Evolutionary conservation across 92 coral and sea anemone species (phyloP), one percentile per base, ranked within the genome.

Genomic region (Isaurus tuberculatus): DNA sequence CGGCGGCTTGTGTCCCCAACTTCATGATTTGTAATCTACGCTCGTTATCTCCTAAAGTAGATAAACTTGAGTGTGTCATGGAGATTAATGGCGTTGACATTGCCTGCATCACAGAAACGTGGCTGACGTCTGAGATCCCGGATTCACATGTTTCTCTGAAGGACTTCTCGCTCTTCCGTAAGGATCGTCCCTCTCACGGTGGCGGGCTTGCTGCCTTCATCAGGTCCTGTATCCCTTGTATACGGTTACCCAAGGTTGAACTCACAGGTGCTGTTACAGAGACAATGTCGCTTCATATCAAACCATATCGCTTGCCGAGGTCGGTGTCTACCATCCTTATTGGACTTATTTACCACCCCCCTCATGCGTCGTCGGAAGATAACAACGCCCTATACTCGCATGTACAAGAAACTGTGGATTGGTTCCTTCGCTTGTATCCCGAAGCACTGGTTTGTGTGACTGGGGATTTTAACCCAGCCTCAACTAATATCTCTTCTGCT

Each of bases 401-500:
- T 60, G 67, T 87, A 44, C 89, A 70, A 69, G 32, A 66, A 22
- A 57, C 42, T 29, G 79, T 49, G 14, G 79, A 86, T 79, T 9
- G 30, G 23, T 86, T 32, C 64, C n/a, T 71, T 57, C 27, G 20
- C 15, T 44, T 36, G 31, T 84, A 86, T 61, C 89, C 79, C 29
- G 85, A 86, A 14, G 42, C 75, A 58, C 42, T 86, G 66, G 79
- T 86, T 16, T 86, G 84, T 20, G 70, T 86, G 27, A 57, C 79
- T 11, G 89, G 89, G 55, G 89, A 79, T 48, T 79, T 79, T 55
- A 86, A 86, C 70, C 79, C 85, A 5, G n/a, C 75, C 28, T 86
- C 89, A 25, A 55, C 25, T 17, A 55, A 55, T 22, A 72, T 72
- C 79, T 32, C 49, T 17, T 33, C 49, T 31, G 42, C 30, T 2